phyloP scores from a whole-genome alignment of 2,113 vertebrate genomes.

The Eclectus roratus region DNA sequence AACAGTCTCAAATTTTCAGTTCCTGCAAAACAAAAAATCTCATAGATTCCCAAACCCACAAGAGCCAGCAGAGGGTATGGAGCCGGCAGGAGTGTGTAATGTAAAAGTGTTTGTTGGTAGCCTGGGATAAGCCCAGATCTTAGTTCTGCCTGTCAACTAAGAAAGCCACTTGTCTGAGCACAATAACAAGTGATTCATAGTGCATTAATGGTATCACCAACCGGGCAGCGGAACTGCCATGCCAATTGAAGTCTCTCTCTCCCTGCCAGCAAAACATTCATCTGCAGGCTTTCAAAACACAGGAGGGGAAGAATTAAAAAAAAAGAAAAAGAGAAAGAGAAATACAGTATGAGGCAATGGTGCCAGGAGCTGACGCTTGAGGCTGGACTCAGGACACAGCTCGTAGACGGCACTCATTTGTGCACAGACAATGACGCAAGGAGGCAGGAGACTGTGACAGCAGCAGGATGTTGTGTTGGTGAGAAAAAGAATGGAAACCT shows the following conservation, averaged over 20 bases:
- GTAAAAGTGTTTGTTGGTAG: neutral
- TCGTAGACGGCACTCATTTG: accelerated
- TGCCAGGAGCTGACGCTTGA: neutral
- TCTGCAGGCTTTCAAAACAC: neutral
- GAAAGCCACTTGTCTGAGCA: neutral
- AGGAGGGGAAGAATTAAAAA: neutral
- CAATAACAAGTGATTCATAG: neutral
- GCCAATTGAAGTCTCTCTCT: neutral
- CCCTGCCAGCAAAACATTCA: neutral
- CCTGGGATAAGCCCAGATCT: neutral
- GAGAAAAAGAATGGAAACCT: neutral
- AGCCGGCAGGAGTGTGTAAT: neutral
- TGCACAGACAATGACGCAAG: neutral
- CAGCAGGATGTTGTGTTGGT: accelerated
- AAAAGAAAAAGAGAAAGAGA: neutral
- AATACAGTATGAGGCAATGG: accelerated
- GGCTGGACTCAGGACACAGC: neutral
- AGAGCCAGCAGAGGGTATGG: neutral
- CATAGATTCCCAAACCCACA: neutral
- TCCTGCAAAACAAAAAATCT: slow-evolving; percentile 17
- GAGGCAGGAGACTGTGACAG: neutral
- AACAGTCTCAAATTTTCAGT: neutral
- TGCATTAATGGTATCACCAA: neutral
- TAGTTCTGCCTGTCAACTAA: neutral
- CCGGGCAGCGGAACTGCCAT: accelerated